Evolutionary conservation across 1,140 invertebrate genomes (phyloP), one percentile per base, ranked within the genome.

Genomic region (Panulirus ornatus): DNA sequence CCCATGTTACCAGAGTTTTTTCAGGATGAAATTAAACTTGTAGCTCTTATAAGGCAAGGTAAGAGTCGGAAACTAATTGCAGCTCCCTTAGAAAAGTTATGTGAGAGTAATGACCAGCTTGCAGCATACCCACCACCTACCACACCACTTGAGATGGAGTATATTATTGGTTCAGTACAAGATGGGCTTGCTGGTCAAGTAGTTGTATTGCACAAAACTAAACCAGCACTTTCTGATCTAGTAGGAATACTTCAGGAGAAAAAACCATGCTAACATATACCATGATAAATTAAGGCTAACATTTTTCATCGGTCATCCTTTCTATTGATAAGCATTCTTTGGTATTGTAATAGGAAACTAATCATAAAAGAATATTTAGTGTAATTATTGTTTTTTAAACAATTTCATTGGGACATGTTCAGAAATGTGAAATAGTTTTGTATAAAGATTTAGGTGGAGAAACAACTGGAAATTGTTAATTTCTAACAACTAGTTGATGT

Each of bases 101-200:
- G 83, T 38, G 83, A 84, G 9, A 91, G 91, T 47, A 91, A 91
- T 79, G 79, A 75, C 58, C 91, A 91, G 58, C 86, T 91, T 27
- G 11, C 58, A n/a, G 71, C 54, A 19, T 92, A 92, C 75, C 91
- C 84, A 9, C 34, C 63, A 58, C 70, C 79, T n/a, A 40, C 83
- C n/a, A 89, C 51, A 14, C 47, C 63, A 34, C 70, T 42, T 2
- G 91, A 91, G 42, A 34, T 14, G 34, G 91, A 91, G 34, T 92
- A 71, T 76, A 30, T 92, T 11, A 88, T 92, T 36, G 89, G 75
- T 6, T 88, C 89, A 11, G 89, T 92, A 36, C 76, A 87, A 44
- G 84, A 91, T 73, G 91, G 91, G 19, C 81, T 92, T 14, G 88
- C 88, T 54, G 89, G 91, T 11, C 91, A 92, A 78, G 91, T 92